phyloP scores from a whole-genome alignment of 2,888 invertebrate species.

The Melikaiella ostensackeni region DNA sequence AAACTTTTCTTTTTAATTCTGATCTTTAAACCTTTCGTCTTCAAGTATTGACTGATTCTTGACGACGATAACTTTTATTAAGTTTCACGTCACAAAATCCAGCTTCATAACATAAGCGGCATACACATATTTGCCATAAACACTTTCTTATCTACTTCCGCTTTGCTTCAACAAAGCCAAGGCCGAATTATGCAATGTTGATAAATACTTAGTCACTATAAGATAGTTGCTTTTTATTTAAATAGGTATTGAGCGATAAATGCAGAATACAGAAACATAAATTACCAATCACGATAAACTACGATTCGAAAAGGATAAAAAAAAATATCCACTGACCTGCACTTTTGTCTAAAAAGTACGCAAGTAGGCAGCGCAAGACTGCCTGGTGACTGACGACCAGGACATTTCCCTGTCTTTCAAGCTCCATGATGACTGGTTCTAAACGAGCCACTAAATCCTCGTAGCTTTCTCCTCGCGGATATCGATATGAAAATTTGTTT shows the following conservation, averaged over 20 bases:
- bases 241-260: neutral
- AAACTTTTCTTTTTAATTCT: neutral
- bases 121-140: constrained; percentile 7
- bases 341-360: constrained; percentile 97
- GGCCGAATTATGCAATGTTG: neutral
- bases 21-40: neutral
- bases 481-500: constrained; percentile 97
- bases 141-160: constrained; percentile 26
- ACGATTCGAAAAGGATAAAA: neutral
- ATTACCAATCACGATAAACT: too few relatives aligned
- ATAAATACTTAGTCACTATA: constrained; percentile 9
- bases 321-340: constrained; percentile 82
- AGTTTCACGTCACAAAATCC: neutral
- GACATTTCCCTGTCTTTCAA: constrained; percentile 97
- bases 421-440: constrained; percentile 99
- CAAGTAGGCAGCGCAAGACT: constrained; percentile 95
- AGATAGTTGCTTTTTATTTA: neutral
- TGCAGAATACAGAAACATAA: neutral
- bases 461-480: constrained; percentile 96
- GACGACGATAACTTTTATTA: neutral
- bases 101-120: neutral
- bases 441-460: constrained; percentile 98
- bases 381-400: constrained; percentile 98
- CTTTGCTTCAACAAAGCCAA: neutral
- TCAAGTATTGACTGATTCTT: neutral